Evolutionary conservation across 2,888 invertebrate species (phyloP).

Genomic region (Hirtodrosophila trivittata): DNA sequence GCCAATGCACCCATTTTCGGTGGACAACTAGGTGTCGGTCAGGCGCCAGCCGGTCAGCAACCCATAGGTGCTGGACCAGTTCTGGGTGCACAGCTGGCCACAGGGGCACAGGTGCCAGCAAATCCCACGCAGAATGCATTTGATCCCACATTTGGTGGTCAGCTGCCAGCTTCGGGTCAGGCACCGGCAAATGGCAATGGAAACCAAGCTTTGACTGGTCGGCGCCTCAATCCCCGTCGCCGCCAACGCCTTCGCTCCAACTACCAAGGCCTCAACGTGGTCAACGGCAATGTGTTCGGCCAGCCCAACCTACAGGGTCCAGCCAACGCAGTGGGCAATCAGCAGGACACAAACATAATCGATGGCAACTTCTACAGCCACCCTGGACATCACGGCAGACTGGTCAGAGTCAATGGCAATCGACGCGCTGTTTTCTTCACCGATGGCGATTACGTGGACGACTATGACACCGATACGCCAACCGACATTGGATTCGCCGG

Average conservation of each 20-base stretch:
- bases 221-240: slow-evolving; percentile 16
- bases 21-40: slow-evolving; percentile 38
- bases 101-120: slow-evolving; percentile 10
- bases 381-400: slow-evolving; percentile 19
- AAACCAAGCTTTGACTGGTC: slow-evolving; percentile 4
- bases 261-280: slow-evolving; percentile 67
- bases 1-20: slow-evolving; percentile 32
- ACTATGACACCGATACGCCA: slow-evolving; percentile 28
- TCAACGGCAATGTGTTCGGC: slow-evolving; percentile 63
- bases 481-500: slow-evolving; percentile 48
- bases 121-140: neutral
- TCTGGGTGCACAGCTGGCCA: slow-evolving; percentile 31
- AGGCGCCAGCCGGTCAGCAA: slow-evolving; percentile 14
- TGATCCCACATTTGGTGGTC: slow-evolving; percentile 19
- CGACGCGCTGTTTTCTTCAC: slow-evolving; percentile 39
- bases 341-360: slow-evolving; percentile 69
- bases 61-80: slow-evolving; percentile 8
- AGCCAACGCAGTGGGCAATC: slow-evolving; percentile 49
- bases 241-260: slow-evolving; percentile 54
- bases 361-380: slow-evolving; percentile 63
- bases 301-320: slow-evolving; percentile 59
- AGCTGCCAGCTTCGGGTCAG: slow-evolving; percentile 11
- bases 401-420: slow-evolving; percentile 47
- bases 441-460: slow-evolving; percentile 59
- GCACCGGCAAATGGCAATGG: slow-evolving; percentile 3